phyloP scores from a whole-genome alignment of 2,113 vertebrate genomes.

The Antechinus stuartii region DNA sequence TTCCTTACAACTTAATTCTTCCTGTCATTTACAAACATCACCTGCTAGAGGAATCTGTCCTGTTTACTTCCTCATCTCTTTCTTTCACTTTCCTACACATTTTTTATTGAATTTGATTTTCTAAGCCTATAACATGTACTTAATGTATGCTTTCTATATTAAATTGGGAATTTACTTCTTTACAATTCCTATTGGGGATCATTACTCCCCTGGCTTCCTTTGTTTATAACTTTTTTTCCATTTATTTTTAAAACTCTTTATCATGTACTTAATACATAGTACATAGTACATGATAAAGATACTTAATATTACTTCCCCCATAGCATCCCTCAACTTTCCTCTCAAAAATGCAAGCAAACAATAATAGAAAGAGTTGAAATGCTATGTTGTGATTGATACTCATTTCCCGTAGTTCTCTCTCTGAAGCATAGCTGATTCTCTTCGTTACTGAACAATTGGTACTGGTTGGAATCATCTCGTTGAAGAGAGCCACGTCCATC shows the following conservation, averaged over 20 bases:
- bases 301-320: background rate
- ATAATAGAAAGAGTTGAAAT: too few species aligned
- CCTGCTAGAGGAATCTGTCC: background rate
- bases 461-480: too few species aligned
- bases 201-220: background rate
- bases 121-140: background rate
- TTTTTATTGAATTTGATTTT: background rate
- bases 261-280: background rate
- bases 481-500: too few species aligned
- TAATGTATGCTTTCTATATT: background rate
- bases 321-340: background rate
- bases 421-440: too few species aligned
- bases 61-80: background rate
- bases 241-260: background rate
- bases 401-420: too few species aligned
- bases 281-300: too few species aligned
- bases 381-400: too few species aligned
- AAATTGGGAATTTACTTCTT: background rate
- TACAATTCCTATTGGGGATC: background rate
- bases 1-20: background rate
- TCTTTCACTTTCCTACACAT: background rate
- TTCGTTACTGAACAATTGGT: too few species aligned
- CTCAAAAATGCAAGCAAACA: too few species aligned
- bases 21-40: background rate
- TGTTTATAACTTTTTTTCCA: background rate